Base-by-base conservation (phyloP, 2,113 vertebrate genomes). In the Gambusia holbrooki region DNA sequence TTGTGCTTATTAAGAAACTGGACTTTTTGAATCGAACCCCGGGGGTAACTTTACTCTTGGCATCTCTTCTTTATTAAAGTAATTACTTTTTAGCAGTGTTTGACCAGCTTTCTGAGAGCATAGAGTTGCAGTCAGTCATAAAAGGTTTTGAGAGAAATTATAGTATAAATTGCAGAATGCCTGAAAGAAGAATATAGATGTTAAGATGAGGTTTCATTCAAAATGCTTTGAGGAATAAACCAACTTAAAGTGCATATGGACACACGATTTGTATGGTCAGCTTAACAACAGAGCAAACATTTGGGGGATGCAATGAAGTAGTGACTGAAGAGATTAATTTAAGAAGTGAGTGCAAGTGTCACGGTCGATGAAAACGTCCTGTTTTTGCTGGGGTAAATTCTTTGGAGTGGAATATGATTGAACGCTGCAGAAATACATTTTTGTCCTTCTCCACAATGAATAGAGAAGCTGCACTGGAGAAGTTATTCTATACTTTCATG, bases 1-100 rank as follows among this genome's bases (percentile, higher is more conserved):
- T 91, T 88, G 94, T 87, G 82, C 88, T 58, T 89, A 89, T 93
- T 92, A 92, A 84, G 77, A 48, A 74, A 74, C 82, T 58, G 6
- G 81, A 69, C 85, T 80, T 90, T 73, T 90, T 73, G 85, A 83
- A 82, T 89, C 77, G n/a, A 83, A 86, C 82, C 79, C 33, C 62
- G 7, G 63, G 63, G 80, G 73, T 65, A 76, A 83, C 86, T 89
- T 81, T 62, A 82, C 80, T 70, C 69, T 73, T 35, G 61, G 62
- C 35, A 73, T 85, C 83, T 81, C 81, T 68, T 45, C 77, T 77
- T 81, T 74, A 84, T 89, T 87, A 71, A 40, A 66, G 33, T 66
- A 73, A 77, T 85, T 51, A 84, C 79, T 71, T 74, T 69, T 51
- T 72, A 42, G 63, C 69, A 58, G 62, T 28, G 27, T 79, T 81